A percentile compares a stretch with the other conserved stretches of the same genome.
These are phyloP conservation scores for Lagopus leucura DNA, from an alignment of 2,113 vertebrate genomes.

Conservation along the genomic window DNA sequence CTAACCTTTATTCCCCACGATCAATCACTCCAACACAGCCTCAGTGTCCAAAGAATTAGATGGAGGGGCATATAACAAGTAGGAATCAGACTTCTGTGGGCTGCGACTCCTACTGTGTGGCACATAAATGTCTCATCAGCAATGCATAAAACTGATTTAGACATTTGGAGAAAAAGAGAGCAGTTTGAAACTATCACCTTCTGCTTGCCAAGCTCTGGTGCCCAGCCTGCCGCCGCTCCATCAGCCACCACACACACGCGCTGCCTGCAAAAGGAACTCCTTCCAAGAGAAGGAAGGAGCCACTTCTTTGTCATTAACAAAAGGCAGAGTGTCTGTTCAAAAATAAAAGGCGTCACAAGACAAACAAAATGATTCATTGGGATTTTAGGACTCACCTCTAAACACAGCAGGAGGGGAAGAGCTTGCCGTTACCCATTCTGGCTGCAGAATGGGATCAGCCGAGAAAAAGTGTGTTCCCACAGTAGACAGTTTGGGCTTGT, in stretches of 20 bases:
- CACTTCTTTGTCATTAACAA: slow-evolving; percentile 57
- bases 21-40: background rate
- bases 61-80: background rate
- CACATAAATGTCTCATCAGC: background rate
- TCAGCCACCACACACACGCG: background rate
- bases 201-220: background rate
- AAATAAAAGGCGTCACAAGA: slow-evolving; percentile 41
- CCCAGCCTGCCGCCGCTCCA: background rate
- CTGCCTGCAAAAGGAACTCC: background rate
- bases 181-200: background rate
- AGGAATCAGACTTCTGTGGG: background rate
- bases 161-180: background rate
- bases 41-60: background rate
- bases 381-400: slow-evolving; percentile 70
- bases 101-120: background rate
- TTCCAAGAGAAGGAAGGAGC: background rate
- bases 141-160: background rate
- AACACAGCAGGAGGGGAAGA: slow-evolving; percentile 51
- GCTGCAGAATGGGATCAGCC: slow-evolving; percentile 35
- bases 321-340: slow-evolving; percentile 50
- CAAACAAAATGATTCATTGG: slow-evolving; percentile 62
- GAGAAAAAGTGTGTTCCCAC: slow-evolving; percentile 50
- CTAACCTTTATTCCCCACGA: background rate
- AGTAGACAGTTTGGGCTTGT: slow-evolving; percentile 56
- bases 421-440: slow-evolving; percentile 41